Base-by-base conservation (phyloP, 2,888 invertebrate genomes). In the Diabrotica balteata region DNA sequence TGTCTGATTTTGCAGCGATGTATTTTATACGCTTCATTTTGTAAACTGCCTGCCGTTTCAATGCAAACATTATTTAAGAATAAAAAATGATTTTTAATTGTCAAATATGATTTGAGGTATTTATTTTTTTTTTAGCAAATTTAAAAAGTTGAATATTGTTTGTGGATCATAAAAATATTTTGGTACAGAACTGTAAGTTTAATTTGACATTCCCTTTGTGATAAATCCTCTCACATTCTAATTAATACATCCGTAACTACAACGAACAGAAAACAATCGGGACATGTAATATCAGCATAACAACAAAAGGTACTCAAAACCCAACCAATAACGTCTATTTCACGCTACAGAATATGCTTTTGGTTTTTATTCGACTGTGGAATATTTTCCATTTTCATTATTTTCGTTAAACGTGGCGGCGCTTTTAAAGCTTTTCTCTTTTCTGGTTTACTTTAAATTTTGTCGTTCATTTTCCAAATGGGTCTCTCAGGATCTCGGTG, bases 361-460 rank as follows among this genome's bases (percentile, higher is more conserved):
- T 61, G 65, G 50, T 58, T 59, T 58, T 66, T 58, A 63, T 63
- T 46, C 49, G 63, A 17, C 53, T 59, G 32, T 57, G n/a, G 59
- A 59, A 65, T 66, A 69, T 66, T 66, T 63, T 63, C 63, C 63
- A 63, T 69, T 69, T 69, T 63, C 69, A 66, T 63, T 69, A 66
- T 66, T 69, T 59, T 60, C 63, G 51, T 59, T 63, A 51, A 66
- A 53, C 62, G 58, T 49, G 53, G 63, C 46, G 50, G 62, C 58
- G 54, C 59, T 65, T 66, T 63, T 59, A 58, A 59, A 50, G 66
- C 43, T 69, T 63, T 55, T 69, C 62, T 58, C 45, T 65, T 59
- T 59, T 64, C 57, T 54, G 44, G 59, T 64, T 10, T 52, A 50
- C 47, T 54, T 50, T 53, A 65, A 69, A 66, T 63, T 63, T 63